Percentiles rank a stretch among this genome's conserved stretches.
Conservation (phyloP, 1,140 invertebrate species). For the Psilanteris sp. region DNA sequence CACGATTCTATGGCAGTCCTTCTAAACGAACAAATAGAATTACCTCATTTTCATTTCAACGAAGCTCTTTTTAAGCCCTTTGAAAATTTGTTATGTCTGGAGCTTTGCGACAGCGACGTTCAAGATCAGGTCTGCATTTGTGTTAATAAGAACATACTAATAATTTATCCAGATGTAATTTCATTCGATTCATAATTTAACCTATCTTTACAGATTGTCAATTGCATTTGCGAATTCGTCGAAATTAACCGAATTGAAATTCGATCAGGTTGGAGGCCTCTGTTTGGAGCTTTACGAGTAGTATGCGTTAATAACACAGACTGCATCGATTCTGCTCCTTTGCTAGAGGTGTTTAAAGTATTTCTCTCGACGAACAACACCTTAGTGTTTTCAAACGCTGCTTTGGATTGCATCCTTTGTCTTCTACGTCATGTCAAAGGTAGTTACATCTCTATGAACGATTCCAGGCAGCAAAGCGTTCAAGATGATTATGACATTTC, state of each 20-base stretch:
- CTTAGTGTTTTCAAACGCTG: conserved; percentile 95
- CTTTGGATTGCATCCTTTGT: conserved; percentile 94
- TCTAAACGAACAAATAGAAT: conserved; percentile 92
- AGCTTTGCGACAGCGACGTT: conserved; percentile 94
- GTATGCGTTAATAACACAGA: conserved; percentile 84
- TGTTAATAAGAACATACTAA: too few relatives aligned
- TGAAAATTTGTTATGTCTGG: conserved; percentile 94
- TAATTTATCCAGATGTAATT: too few relatives aligned
- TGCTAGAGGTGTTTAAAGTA: conserved; percentile 95
- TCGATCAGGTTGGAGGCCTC: conserved; percentile 93
- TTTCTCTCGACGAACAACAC: conserved; percentile 95
- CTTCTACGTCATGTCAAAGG: conserved; percentile 86
- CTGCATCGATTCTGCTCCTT: conserved; percentile 84
- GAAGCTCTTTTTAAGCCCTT: conserved; percentile 96
- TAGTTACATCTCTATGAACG: conserved; percentile 50
- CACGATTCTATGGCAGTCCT: conserved; percentile 94
- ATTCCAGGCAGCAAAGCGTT: conserved; percentile 62
- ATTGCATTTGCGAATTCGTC: conserved; percentile 96
- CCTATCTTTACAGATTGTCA: conserved; percentile 87
- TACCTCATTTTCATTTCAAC: conserved; percentile 96
- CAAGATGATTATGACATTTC: conserved; percentile 47
- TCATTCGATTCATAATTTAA: neutral
- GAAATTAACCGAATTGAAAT: conserved; percentile 95
- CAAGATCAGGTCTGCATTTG: conserved; percentile 87
- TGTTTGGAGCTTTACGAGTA: conserved; percentile 93